Conservation (phyloP, 2,888 invertebrate genomes). For the Tortrix viridana region DNA sequence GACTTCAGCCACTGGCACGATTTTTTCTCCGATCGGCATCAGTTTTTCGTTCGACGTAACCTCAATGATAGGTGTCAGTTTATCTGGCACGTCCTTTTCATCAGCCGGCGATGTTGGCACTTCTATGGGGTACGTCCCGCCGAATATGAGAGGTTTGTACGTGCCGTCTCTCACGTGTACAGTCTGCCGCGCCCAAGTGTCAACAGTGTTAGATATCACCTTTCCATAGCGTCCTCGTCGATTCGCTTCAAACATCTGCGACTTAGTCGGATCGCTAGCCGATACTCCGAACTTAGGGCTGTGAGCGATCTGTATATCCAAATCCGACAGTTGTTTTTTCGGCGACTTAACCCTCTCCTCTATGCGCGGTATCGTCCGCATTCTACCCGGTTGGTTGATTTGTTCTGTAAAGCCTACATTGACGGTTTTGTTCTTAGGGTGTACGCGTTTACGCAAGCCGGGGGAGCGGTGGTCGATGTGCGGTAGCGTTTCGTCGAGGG, state of each 20-base stretch:
- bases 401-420: constrained; percentile 30
- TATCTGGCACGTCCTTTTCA: background rate
- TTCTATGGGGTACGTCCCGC: constrained; percentile 95
- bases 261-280: constrained; percentile 49
- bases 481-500: constrained; percentile 32
- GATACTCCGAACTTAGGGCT: constrained; percentile 27
- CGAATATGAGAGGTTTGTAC: constrained; percentile 89
- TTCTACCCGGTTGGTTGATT: constrained; percentile 18
- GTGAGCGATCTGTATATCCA: constrained; percentile 59
- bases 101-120: constrained; percentile 79
- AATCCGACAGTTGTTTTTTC: constrained; percentile 50
- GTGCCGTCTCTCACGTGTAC: constrained; percentile 56
- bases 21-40: background rate
- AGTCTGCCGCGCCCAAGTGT: constrained; percentile 85
- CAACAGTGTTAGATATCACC: constrained; percentile 86
- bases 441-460: constrained; percentile 36
- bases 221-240: constrained; percentile 62
- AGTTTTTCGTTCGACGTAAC: background rate
- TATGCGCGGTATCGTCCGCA: constrained; percentile 22
- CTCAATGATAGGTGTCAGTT: background rate
- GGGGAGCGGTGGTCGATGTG: constrained; percentile 35
- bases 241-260: constrained; percentile 38
- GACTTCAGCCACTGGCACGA: constrained; percentile 34
- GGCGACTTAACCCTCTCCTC: constrained; percentile 14
- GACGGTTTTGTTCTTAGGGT: constrained; percentile 32